Evolutionary conservation across 2,888 invertebrate species (phyloP).

Genomic region (Agriopis leucophaearia): DNA sequence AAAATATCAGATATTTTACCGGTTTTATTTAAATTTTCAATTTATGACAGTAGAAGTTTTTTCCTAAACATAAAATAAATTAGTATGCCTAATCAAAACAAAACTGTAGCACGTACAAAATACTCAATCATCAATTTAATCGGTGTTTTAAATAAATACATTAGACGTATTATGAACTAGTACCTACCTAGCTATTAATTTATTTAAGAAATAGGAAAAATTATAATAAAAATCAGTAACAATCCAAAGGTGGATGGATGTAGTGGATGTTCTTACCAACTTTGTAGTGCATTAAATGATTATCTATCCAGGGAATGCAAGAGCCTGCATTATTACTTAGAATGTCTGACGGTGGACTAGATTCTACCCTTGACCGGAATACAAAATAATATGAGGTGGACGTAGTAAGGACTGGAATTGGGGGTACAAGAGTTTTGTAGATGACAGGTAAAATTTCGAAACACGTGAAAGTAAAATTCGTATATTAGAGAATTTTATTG

Average conservation of each 20-base stretch:
- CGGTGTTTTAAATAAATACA: no score
- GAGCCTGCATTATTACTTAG: conserved; percentile 32
- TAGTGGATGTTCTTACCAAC: conserved; percentile 1
- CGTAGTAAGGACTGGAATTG: conserved; percentile 1
- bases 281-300: conserved; percentile 25
- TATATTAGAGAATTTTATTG: no score
- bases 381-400: conserved; percentile 13
- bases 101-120: no score
- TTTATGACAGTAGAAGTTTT: no score
- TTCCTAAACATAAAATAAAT: no score
- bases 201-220: no score
- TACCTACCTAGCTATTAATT: no score
- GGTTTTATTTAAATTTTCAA: no score
- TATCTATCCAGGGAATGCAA: conserved; percentile 15
- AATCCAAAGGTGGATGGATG: not conserved
- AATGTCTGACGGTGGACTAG: conserved; percentile 19
- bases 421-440: not conserved
- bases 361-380: conserved; percentile 36
- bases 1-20: no score
- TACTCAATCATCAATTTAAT: no score
- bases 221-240: not conserved
- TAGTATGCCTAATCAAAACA: no score
- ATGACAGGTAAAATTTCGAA: not conserved
- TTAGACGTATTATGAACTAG: no score
- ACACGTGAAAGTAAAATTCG: not conserved